phyloP scores from a whole-genome alignment of 1,140 invertebrate species.

The Tigriopus japonicus region DNA sequence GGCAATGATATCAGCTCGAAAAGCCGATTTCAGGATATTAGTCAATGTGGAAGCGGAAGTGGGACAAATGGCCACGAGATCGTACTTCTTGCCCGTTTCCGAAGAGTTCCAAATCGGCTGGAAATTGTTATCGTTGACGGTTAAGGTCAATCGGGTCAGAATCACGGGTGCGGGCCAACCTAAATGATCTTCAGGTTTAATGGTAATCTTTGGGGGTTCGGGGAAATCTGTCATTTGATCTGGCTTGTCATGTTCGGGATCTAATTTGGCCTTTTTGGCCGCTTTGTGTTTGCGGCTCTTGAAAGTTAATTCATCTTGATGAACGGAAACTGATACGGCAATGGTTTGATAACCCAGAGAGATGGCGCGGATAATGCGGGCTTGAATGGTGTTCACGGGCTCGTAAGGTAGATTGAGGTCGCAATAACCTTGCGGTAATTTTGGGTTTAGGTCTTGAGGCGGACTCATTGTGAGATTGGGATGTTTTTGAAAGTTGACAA shows the following conservation, averaged over 20 bases:
- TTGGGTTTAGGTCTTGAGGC: too few relatives aligned
- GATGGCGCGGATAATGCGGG: not conserved
- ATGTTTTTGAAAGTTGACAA: too few relatives aligned
- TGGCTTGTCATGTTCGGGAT: not conserved
- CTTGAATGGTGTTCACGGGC: not conserved
- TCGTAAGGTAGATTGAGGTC: conserved; percentile 7
- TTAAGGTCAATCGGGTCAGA: not conserved
- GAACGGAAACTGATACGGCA: not conserved
- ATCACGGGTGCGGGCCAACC: not conserved
- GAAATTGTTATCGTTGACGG: conserved; percentile 7
- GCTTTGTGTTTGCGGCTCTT: not conserved
- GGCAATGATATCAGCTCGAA: conserved; percentile 16
- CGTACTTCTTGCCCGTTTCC: conserved; percentile 16
- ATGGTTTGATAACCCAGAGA: conserved; percentile 6
- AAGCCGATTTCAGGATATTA: conserved; percentile 10
- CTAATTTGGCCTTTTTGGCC: not conserved
- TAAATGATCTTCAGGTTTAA: not conserved
- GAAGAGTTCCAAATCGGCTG: not conserved
- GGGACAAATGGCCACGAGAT: conserved; percentile 17
- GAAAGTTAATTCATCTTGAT: not conserved
- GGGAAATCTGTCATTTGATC: conserved; percentile 6
- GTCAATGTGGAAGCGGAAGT: conserved; percentile 13
- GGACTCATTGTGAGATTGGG: too few relatives aligned
- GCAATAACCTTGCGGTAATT: not conserved
- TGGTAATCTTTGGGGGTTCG: not conserved